Base-by-base conservation (phyloP, 1,140 invertebrate genomes). In the Drosophila pseudoananassae region DNA sequence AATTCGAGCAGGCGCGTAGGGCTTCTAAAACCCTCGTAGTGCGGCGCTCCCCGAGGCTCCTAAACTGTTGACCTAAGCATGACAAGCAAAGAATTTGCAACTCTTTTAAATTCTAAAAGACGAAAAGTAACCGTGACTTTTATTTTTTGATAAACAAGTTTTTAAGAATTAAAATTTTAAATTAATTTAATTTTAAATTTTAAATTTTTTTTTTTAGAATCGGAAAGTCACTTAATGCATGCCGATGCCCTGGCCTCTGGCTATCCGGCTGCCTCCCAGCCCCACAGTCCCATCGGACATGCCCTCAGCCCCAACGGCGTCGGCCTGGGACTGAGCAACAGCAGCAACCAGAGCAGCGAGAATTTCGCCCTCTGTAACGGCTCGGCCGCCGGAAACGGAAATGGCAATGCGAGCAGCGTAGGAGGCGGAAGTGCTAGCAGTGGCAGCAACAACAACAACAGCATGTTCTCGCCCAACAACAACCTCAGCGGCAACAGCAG, bases 181-280 rank as follows among this genome's bases (percentile, higher is more conserved):
- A n/a, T n/a, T n/a, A n/a, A n/a, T n/a, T n/a, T n/a, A n/a, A n/a
- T n/a, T n/a, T n/a, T 25, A 25, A 25, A 1, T 25, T 25, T 25
- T 25, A 25, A 25, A 4, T 25, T 5, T 5, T 63, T 14, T 63
- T 36, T 60, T 57, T 2, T 53, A 91, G 90, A 91, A 56, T 88
- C 84, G 17, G 90, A 91, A 12, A 84, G 75, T 64, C 85, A 88
- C n/a, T 84, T 91, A 38, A 84, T 91, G 90, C 90, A 91, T 10
- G 68, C 79, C 14, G 90, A 91, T 38, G 79, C 82, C 3, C 20
- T 88, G 33, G 56, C 76, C 25, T 53, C 85, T 12, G 88, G 76
- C 3, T 80, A 90, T 68, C 69, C 74, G 17, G 72, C 79, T 20
- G 70, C 72, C n/a, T 84, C 79, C 7, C 63, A 69, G 63, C 66